Percentiles rank a stretch among this genome's conserved stretches.
Conservation (phyloP, 2,113 vertebrate species). For the Micromys minutus region DNA sequence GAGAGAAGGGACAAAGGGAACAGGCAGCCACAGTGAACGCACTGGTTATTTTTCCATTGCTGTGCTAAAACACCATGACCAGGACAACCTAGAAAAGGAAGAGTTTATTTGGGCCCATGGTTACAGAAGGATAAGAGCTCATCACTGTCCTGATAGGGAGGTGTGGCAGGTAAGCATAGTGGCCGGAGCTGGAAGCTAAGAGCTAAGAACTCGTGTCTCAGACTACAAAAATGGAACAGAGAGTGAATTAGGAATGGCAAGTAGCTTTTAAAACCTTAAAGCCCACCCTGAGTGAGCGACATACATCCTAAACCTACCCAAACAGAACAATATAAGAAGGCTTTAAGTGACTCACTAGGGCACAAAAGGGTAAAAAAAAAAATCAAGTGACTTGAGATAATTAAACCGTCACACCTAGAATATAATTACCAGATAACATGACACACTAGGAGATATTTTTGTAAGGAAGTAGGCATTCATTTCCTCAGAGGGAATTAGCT, state of each 20-base stretch:
- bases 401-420: not conserved
- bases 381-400: not conserved
- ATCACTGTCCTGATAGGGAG: not conserved
- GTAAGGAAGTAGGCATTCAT: slow-evolving; percentile 9
- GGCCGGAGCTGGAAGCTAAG: not conserved
- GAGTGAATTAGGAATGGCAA: not conserved
- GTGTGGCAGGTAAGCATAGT: not conserved
- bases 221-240: not conserved
- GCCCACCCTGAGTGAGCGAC: too few relatives aligned
- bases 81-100: not conserved
- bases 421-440: not conserved
- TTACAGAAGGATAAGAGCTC: not conserved
- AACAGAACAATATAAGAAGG: not conserved
- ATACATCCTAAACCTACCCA: not conserved
- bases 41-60: not conserved
- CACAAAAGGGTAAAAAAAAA: not conserved
- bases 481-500: slow-evolving; percentile 54
- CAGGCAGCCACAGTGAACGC: not conserved
- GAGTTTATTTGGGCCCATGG: not conserved
- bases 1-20: not conserved
- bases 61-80: not conserved
- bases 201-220: not conserved
- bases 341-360: not conserved
- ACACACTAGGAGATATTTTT: slow-evolving; percentile 26
- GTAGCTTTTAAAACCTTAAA: not conserved